phyloP scores from a whole-genome alignment of 2,888 invertebrate species.

The Sycophila texana region DNA sequence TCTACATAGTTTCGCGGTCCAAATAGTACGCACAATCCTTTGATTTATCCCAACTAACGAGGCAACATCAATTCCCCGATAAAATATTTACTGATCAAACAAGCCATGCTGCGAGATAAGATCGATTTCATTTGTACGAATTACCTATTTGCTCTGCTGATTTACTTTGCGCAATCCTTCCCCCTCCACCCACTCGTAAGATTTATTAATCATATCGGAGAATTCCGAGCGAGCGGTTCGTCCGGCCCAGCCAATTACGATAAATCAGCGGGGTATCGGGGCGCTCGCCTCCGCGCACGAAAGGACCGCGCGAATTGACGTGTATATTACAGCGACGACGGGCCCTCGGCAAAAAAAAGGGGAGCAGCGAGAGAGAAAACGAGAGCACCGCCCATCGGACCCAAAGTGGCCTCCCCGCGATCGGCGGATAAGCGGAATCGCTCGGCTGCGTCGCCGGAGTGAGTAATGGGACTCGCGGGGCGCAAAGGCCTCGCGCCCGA shows the following conservation, averaged over 20 bases:
- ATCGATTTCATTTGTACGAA: neutral
- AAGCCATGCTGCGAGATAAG: no score
- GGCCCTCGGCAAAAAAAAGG: no score
- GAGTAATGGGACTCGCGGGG: constrained; percentile 37
- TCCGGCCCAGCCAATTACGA: constrained; percentile 19
- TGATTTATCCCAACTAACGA: no score
- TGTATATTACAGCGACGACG: constrained; percentile 14
- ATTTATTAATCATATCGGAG: no score
- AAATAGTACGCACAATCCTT: no score
- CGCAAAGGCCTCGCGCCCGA: neutral
- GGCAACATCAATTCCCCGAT: no score
- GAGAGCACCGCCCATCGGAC: neutral
- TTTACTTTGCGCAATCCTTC: no score
- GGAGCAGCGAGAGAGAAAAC: neutral
- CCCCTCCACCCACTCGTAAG: no score
- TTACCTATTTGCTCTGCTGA: no score
- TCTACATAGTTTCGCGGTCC: no score
- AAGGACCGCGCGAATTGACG: constrained; percentile 9
- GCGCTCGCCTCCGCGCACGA: neutral
- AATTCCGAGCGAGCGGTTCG: neutral
- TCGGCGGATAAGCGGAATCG: constrained; percentile 15
- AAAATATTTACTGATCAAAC: no score
- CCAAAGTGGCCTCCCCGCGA: neutral
- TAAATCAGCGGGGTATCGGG: constrained; percentile 7
- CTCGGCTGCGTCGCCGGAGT: constrained; percentile 7